Evolutionary conservation across 2,797 vertebrate genomes (phyloP).

Genomic region (Enteromius treurensis): DNA sequence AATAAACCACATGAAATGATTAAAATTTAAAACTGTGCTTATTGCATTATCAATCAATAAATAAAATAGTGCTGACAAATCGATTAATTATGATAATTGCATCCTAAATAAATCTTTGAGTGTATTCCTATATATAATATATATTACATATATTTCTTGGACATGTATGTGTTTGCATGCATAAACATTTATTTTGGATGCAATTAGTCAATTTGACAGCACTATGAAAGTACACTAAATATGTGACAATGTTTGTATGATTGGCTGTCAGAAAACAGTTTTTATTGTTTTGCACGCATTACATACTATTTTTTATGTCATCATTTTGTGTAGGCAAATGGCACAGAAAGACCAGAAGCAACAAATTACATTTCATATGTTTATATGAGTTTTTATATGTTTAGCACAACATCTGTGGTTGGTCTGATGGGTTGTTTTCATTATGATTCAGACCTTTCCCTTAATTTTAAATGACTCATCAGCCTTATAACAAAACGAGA

Average conservation of each 20-base stretch:
- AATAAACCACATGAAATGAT: background rate
- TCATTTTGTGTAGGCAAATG: constrained; percentile 1
- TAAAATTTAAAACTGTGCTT: background rate
- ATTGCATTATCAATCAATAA: background rate
- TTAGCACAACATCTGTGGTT: background rate
- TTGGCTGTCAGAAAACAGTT: background rate
- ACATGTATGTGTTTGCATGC: background rate
- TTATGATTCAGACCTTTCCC: constrained; percentile 2
- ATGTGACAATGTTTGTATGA: background rate
- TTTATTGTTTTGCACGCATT: background rate
- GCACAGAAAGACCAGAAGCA: background rate
- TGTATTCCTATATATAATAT: background rate
- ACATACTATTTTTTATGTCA: background rate
- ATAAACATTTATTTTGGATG: background rate
- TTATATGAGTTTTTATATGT: background rate
- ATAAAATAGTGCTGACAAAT: too few species aligned
- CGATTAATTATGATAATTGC: too few species aligned
- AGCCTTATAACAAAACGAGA: background rate
- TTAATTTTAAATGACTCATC: constrained; percentile 29
- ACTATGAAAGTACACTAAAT: background rate
- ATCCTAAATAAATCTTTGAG: too few species aligned
- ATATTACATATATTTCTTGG: background rate
- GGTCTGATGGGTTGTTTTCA: background rate
- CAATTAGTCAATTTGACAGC: background rate
- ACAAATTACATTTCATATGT: background rate